phyloP scores from a whole-genome alignment of 2,797 vertebrate species.

The Sardinella longiceps region DNA sequence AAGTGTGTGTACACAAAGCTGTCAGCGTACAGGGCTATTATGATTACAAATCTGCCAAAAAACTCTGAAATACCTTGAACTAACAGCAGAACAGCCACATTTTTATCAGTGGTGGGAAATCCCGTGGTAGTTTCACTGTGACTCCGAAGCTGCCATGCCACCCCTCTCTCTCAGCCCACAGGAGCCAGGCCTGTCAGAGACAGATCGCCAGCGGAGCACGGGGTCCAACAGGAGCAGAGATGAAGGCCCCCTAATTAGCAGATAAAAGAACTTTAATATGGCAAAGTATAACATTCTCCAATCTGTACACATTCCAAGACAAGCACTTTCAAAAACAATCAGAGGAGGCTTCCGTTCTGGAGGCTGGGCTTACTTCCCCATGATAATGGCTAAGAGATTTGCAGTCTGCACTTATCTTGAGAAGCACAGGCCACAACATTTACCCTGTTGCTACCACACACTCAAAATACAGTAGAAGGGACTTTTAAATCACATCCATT shows the following conservation, averaged over 20 bases:
- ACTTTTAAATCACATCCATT: slow-evolving; percentile 13
- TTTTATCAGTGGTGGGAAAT: slow-evolving; percentile 59
- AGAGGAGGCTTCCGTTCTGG: slow-evolving; percentile 52
- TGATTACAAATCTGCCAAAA: slow-evolving; percentile 57
- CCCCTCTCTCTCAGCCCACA: slow-evolving; percentile 24
- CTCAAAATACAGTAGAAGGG: neutral
- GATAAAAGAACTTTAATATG: slow-evolving; percentile 34
- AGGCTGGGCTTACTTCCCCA: slow-evolving; percentile 37
- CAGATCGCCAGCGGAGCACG: slow-evolving; percentile 33
- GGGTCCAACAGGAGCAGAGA: slow-evolving; percentile 26
- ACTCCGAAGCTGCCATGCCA: slow-evolving; percentile 48
- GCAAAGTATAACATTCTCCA: neutral
- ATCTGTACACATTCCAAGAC: slow-evolving; percentile 48
- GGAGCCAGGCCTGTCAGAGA: slow-evolving; percentile 53
- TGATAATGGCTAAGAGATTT: slow-evolving; percentile 30
- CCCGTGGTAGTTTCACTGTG: slow-evolving; percentile 58
- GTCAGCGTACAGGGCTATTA: slow-evolving; percentile 58
- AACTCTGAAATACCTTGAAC: slow-evolving; percentile 55
- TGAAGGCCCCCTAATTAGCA: slow-evolving; percentile 27
- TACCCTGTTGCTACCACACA: neutral
- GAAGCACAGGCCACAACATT: slow-evolving; percentile 25
- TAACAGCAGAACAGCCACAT: slow-evolving; percentile 50
- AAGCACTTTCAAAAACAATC: slow-evolving; percentile 45
- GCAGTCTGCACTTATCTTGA: slow-evolving; percentile 19
- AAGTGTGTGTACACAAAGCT: slow-evolving; percentile 52